A percentile compares a stretch with the other conserved stretches of the same genome.
Conservation (phyloP, 2,888 invertebrate genomes). For the Drosophila imparisetae region DNA sequence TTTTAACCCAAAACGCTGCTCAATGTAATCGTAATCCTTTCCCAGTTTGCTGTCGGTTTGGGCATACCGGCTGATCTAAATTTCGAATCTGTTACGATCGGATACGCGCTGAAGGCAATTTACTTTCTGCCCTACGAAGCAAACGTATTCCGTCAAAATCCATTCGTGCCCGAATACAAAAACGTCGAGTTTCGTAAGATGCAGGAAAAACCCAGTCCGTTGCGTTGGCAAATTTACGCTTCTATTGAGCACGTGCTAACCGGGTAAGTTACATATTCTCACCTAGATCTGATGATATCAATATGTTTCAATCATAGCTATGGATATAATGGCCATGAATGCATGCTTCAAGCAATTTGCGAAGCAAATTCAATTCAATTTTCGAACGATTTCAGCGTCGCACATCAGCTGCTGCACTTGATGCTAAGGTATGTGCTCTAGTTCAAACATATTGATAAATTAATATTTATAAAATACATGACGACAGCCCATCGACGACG, state of each 20-base stretch:
- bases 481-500: slow-evolving; percentile 70
- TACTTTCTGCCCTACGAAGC: slow-evolving; percentile 79
- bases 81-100: slow-evolving; percentile 78
- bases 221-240: slow-evolving; percentile 75
- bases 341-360: slow-evolving; percentile 77
- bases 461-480: not conserved
- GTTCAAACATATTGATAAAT: not conserved
- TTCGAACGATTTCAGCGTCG: slow-evolving; percentile 65
- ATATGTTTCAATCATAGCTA: slow-evolving; percentile 56
- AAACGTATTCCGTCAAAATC: slow-evolving; percentile 77
- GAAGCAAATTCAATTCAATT: slow-evolving; percentile 72
- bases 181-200: slow-evolving; percentile 24
- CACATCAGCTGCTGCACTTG: slow-evolving; percentile 75
- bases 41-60: slow-evolving; percentile 80
- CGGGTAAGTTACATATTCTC: slow-evolving; percentile 50
- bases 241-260: slow-evolving; percentile 69
- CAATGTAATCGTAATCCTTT: not conserved
- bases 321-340: slow-evolving; percentile 78
- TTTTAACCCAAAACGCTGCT: no score
- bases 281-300: not conserved
- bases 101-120: slow-evolving; percentile 78
- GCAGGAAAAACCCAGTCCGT: slow-evolving; percentile 35
- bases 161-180: slow-evolving; percentile 78
- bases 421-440: slow-evolving; percentile 65
- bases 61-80: slow-evolving; percentile 81